Evolutionary conservation across 2,888 invertebrate genomes (phyloP), one percentile per base, ranked within the genome.

Genomic region (Antheraea yamamai): DNA sequence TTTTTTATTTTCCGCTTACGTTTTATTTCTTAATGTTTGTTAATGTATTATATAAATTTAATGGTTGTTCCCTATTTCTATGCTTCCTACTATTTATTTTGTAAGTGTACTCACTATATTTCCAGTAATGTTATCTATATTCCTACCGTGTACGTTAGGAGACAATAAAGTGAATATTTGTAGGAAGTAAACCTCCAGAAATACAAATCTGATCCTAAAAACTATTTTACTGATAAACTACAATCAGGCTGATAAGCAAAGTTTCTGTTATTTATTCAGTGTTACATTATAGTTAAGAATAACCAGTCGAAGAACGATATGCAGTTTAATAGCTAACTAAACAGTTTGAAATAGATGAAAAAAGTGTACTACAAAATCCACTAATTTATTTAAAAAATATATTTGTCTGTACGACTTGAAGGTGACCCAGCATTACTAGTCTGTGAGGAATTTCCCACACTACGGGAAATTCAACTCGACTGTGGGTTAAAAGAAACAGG

Each of bases 1-100:
- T 51, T 23, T 47, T 7, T n/a, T 73, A 58, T 73, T n/a, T 39
- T 26, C 73, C 61, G 61, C 66, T 66, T 64, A 39, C 20, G n/a
- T n/a, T 61, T 18, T 18, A 7, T 35, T 73, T 39, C 23, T 64
- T 73, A 35, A 55, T 35, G 14, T 20, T 61, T 4, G 16, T 73
- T 64, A 30, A 39, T n/a, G 30, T 35, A 64, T 61, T 58, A 23
- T 18, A 16, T 47, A 6, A 47, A 47, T 4, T 20, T 18, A 26
- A 20, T 26, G 51, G 20, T 23, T 4, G 10, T n/a, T 8, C 10
- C 3, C 26, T 26, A 66, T 30, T 66, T 7, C 26, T 4, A 26
- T 30, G 14, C 64, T 64, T 16, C 16, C 18, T 58, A 58, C 18
- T 52, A 55, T 55, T 55, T 6, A 20, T 18, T 6, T 20, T 18